A percentile compares a stretch with the other conserved stretches of the same genome.
phyloP scores from a whole-genome alignment of 2,797 vertebrate species.

The Choloepus didactylus region DNA sequence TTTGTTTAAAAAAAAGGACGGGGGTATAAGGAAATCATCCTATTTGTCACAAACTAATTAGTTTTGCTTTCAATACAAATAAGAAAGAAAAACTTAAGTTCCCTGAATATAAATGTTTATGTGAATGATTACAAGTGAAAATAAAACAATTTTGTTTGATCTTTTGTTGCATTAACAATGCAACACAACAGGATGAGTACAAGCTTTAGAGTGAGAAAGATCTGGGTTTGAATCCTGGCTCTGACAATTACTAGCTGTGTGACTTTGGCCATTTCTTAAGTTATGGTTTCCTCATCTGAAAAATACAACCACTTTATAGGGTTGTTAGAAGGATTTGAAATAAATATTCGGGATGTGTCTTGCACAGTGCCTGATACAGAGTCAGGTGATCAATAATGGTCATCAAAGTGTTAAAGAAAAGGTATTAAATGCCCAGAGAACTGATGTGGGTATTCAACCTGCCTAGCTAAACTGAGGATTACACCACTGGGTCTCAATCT shows the following conservation, averaged over 20 bases:
- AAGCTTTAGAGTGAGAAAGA: not conserved
- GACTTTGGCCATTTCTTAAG: constrained; percentile 3
- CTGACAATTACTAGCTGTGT: not conserved
- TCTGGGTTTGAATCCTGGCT: constrained; percentile 14
- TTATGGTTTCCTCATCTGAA: constrained; percentile 55
- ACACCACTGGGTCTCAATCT: not conserved
- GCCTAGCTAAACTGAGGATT: not conserved
- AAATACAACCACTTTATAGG: constrained; percentile 14
- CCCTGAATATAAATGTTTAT: constrained; percentile 28
- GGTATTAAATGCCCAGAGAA: not conserved
- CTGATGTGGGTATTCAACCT: not conserved
- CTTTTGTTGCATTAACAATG: constrained; percentile 9
- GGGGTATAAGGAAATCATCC: constrained; percentile 32
- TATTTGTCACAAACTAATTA: constrained; percentile 47
- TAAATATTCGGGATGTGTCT: constrained; percentile 16
- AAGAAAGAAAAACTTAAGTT: constrained; percentile 22
- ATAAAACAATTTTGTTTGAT: constrained; percentile 12
- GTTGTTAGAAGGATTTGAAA: constrained; percentile 6
- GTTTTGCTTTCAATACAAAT: constrained; percentile 53
- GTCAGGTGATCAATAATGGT: not conserved
- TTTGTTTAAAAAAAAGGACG: not conserved
- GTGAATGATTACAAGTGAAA: constrained; percentile 43
- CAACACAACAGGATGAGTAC: not conserved
- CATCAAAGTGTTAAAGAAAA: constrained; percentile 40
- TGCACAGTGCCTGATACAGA: not conserved